Conservation (phyloP, 2,113 vertebrate species). For the Elephantulus edwardii region DNA sequence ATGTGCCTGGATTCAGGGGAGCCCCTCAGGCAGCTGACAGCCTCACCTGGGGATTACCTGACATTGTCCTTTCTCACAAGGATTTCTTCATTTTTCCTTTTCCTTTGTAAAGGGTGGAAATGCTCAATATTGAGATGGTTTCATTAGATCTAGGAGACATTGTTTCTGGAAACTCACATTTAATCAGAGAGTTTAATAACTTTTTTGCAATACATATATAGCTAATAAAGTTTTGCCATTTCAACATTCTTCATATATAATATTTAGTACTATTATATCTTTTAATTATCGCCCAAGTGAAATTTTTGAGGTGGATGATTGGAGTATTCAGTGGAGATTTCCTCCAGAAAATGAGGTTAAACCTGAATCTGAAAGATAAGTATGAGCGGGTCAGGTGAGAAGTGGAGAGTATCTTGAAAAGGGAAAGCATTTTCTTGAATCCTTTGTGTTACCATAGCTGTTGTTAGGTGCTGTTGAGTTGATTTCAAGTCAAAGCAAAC, state of each 20-base stretch:
- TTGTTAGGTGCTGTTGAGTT: background rate
- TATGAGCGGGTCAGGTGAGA: background rate
- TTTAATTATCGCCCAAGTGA: background rate
- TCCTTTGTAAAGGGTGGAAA: background rate
- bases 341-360: background rate
- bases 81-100: too few relatives aligned
- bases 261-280: background rate
- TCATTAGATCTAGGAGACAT: background rate
- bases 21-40: background rate
- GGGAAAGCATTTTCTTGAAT: background rate
- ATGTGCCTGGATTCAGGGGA: background rate
- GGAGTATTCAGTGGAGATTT: background rate
- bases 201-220: background rate
- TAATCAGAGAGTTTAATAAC: background rate
- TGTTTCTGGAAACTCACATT: conserved; percentile 12
- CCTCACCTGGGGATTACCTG: background rate
- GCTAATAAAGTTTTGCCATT: background rate
- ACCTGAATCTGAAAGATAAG: background rate
- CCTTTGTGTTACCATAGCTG: background rate
- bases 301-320: background rate
- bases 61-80: background rate
- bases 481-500: background rate
- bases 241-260: background rate
- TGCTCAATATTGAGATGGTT: background rate
- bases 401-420: background rate